Evolutionary conservation across 1,140 invertebrate genomes (phyloP).

Genomic region (Gonioctena quinquepunctata): DNA sequence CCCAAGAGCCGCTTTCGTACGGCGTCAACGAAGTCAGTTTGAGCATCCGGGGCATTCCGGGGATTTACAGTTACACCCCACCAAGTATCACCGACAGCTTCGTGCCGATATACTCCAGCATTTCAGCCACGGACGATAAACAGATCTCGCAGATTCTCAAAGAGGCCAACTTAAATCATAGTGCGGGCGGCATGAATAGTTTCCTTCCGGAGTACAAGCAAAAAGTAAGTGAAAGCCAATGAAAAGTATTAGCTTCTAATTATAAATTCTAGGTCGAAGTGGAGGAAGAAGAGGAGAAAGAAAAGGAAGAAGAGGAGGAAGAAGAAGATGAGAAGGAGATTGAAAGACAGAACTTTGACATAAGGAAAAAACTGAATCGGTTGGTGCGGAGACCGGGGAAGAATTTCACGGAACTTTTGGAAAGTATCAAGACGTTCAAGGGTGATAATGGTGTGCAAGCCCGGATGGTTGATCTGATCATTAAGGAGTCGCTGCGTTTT

Average conservation of each 20-base stretch:
- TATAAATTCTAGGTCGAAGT: neutral
- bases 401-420: conserved; percentile 73
- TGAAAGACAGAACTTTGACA: conserved; percentile 56
- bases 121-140: conserved; percentile 39
- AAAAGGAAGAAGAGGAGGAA: conserved; percentile 2
- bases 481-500: conserved; percentile 79
- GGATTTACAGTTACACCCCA: conserved; percentile 30
- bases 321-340: conserved; percentile 51
- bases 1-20: conserved; percentile 36
- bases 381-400: conserved; percentile 59
- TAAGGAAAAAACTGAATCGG: conserved; percentile 61
- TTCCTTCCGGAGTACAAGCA: neutral
- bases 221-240: neutral
- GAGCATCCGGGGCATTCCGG: conserved; percentile 6
- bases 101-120: conserved; percentile 34
- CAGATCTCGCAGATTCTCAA: conserved; percentile 53
- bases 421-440: conserved; percentile 71
- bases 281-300: neutral
- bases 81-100: conserved; percentile 22
- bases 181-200: neutral
- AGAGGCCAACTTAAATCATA: conserved; percentile 47
- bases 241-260: too few relatives aligned
- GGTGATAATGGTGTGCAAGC: conserved; percentile 71
- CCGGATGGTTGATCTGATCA: conserved; percentile 73
- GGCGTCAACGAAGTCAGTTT: conserved; percentile 33